phyloP scores from a whole-genome alignment of 2,113 vertebrate species.

The Pao palembangensis region DNA sequence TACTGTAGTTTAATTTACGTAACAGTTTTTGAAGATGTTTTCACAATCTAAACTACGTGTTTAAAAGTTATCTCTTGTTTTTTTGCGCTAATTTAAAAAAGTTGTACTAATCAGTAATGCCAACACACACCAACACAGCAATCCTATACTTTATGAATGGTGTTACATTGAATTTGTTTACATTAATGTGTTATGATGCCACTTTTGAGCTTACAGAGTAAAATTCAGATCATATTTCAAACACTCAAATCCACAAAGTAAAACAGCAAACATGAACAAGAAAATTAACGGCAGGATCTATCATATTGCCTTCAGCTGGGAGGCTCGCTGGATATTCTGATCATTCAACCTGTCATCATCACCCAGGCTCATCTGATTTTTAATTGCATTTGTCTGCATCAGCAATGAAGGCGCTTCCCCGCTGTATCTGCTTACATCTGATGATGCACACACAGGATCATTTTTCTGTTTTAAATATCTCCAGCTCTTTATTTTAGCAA shows the following conservation, averaged over 20 bases:
- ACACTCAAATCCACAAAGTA: not conserved
- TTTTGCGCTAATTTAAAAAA: too few relatives aligned
- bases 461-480: conserved; percentile 50
- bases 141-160: too few relatives aligned
- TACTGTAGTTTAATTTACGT: too few relatives aligned
- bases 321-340: conserved; percentile 27
- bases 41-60: too few relatives aligned
- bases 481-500: conserved; percentile 31
- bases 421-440: conserved; percentile 32
- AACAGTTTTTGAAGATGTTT: too few relatives aligned
- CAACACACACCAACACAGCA: too few relatives aligned
- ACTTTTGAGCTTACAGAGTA: too few relatives aligned
- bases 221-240: not conserved
- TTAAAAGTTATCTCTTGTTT: too few relatives aligned
- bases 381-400: conserved; percentile 27
- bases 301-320: not conserved
- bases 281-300: not conserved
- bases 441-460: conserved; percentile 29
- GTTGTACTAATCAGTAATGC: too few relatives aligned
- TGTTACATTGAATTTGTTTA: too few relatives aligned
- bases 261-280: not conserved
- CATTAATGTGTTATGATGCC: too few relatives aligned
- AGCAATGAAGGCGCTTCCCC: conserved; percentile 3
- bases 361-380: conserved; percentile 11
- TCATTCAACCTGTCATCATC: conserved; percentile 27